phyloP scores from a whole-genome alignment of 1,140 invertebrate genomes.

The Drosophila ohnishii region DNA sequence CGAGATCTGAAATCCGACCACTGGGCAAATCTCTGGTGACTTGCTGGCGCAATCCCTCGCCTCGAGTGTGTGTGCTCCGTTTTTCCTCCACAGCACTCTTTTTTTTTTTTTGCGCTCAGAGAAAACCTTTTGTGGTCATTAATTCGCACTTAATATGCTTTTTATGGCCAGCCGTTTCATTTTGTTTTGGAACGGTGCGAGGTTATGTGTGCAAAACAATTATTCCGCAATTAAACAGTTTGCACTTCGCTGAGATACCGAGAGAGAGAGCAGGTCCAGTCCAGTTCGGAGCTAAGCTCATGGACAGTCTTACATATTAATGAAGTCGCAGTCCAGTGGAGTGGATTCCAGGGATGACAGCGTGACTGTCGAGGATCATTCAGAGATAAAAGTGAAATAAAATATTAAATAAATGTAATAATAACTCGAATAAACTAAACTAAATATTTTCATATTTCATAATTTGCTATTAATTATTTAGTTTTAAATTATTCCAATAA shows the following conservation, averaged over 20 bases:
- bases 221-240: conserved; percentile 82
- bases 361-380: conserved; percentile 12
- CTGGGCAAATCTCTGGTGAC: conserved; percentile 49
- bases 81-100: conserved; percentile 20
- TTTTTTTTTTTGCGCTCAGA: conserved; percentile 10
- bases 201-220: conserved; percentile 82
- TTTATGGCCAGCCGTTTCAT: conserved; percentile 67
- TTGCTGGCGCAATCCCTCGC: conserved; percentile 57
- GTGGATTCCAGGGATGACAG: conserved; percentile 22
- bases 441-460: no score
- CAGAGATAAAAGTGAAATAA: neutral
- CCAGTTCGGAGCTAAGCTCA: conserved; percentile 42
- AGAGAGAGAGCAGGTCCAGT: conserved; percentile 23
- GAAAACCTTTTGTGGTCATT: conserved; percentile 79
- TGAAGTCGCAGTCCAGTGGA: conserved; percentile 45
- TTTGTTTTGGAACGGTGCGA: conserved; percentile 76
- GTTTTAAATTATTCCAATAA: neutral
- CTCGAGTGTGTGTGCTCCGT: conserved; percentile 37
- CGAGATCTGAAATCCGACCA: conserved; percentile 15
- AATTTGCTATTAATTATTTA: neutral
- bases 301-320: conserved; percentile 69
- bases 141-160: conserved; percentile 82
- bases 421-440: no score
- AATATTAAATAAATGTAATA: no score
- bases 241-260: conserved; percentile 59